Evolutionary conservation across 2,888 invertebrate genomes (phyloP).

Genomic region (Choristoneura rosaceana): DNA sequence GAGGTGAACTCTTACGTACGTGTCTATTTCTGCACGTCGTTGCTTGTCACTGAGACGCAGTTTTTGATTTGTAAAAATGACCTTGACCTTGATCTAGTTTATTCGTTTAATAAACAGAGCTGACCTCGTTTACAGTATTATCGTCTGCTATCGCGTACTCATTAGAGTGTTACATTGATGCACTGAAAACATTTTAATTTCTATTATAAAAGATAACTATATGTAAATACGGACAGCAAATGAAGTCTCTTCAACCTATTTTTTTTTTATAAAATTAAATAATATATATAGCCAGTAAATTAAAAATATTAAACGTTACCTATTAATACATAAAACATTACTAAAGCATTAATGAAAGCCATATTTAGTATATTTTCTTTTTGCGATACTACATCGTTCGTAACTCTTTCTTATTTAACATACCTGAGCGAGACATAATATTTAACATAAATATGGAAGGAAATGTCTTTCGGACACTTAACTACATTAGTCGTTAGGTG

Average conservation of each 20-base stretch:
- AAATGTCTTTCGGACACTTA: no score
- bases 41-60: conserved; percentile 74
- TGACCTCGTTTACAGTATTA: conserved; percentile 83
- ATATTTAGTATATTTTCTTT: background rate
- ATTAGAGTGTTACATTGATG: conserved; percentile 71
- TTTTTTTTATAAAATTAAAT: background rate
- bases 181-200: conserved; percentile 28
- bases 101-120: conserved; percentile 75
- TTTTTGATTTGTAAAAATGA: conserved; percentile 84
- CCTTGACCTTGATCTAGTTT: conserved; percentile 85
- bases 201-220: background rate
- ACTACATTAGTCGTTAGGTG: no score
- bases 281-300: background rate
- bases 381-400: background rate
- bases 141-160: conserved; percentile 74
- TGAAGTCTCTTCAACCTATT: background rate
- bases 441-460: no score
- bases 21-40: conserved; percentile 73
- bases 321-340: background rate
- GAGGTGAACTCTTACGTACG: conserved; percentile 70
- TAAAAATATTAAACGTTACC: background rate
- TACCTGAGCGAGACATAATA: no score
- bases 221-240: background rate
- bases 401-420: no score
- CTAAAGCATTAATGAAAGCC: no score